phyloP scores from a whole-genome alignment of 1,140 invertebrate species.

The Halesus radiatus region DNA sequence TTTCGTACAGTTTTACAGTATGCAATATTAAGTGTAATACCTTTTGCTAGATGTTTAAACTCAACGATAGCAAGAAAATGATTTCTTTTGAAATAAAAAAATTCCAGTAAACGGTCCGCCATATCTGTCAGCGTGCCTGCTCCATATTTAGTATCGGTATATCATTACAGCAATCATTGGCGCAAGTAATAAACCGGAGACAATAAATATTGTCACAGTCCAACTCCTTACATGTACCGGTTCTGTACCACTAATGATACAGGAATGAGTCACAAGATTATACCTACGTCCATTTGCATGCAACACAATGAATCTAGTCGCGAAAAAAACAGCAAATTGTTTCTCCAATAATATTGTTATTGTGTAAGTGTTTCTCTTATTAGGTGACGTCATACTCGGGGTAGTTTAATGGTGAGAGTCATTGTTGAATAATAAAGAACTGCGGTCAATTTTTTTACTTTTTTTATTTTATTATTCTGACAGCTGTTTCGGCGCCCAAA shows the following conservation, averaged over 20 bases:
- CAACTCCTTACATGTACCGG: conserved; percentile 38
- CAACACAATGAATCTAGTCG: conserved; percentile 32
- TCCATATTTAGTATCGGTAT: conserved; percentile 31
- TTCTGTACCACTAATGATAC: conserved; percentile 29
- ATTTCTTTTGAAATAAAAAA: not conserved
- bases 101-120: not conserved
- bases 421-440: no score
- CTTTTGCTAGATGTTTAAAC: not conserved
- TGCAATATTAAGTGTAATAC: no score
- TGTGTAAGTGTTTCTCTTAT: no score
- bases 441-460: no score
- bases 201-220: conserved; percentile 45
- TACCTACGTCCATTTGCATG: conserved; percentile 9
- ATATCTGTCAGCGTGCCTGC: conserved; percentile 10
- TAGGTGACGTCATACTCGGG: no score
- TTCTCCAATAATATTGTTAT: not conserved
- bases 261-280: conserved; percentile 35
- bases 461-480: no score
- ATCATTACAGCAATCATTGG: conserved; percentile 44
- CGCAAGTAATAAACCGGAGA: conserved; percentile 21
- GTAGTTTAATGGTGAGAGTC: no score
- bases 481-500: no score
- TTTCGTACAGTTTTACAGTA: no score
- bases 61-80: not conserved
- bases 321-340: conserved; percentile 4